A percentile compares a stretch with the other conserved stretches of the same genome.
These are phyloP conservation scores for Parapristionchus giblindavisi DNA, from an alignment of 2,888 invertebrate species.

Conservation along the genomic window DNA sequence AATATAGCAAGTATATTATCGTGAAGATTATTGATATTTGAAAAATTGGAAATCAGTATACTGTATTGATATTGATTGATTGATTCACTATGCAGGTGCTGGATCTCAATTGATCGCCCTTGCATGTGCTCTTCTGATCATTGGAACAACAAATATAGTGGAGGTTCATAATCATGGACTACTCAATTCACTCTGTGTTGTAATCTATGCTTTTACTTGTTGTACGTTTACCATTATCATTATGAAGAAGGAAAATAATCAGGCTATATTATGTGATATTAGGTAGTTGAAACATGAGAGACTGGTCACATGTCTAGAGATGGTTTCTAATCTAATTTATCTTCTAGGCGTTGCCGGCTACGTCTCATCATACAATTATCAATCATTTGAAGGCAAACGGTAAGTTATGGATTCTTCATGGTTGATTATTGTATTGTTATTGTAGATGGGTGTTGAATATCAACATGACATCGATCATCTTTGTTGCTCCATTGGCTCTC, in stretches of 20 bases:
- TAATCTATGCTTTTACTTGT: slow-evolving; percentile 73
- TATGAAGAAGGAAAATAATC: neutral
- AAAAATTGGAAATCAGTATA: too few species aligned
- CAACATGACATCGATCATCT: slow-evolving; percentile 73
- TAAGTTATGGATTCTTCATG: slow-evolving; percentile 46
- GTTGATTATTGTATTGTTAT: neutral
- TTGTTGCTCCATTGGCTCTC: slow-evolving; percentile 73
- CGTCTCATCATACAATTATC: slow-evolving; percentile 72
- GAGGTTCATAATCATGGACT: slow-evolving; percentile 73
- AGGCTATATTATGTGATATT: neutral
- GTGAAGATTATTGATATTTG: too few species aligned
- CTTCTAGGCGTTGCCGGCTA: slow-evolving; percentile 73
- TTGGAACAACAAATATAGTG: slow-evolving; percentile 73
- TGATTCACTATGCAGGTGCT: slow-evolving; percentile 70
- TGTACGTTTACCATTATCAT: slow-evolving; percentile 54
- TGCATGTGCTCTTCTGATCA: slow-evolving; percentile 72
- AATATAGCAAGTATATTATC: too few species aligned
- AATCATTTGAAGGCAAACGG: slow-evolving; percentile 71
- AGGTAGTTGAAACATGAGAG: neutral
- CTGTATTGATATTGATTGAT: neutral
- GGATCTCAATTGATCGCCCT: slow-evolving; percentile 73
- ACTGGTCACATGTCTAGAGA: too few species aligned
- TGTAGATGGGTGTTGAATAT: slow-evolving; percentile 73
- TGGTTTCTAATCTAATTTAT: neutral
- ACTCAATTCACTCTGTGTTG: slow-evolving; percentile 72